These are phyloP conservation scores for Phodopus roborovskii DNA, from an alignment of 2,113 vertebrate genomes.

Conservation along the genomic window DNA sequence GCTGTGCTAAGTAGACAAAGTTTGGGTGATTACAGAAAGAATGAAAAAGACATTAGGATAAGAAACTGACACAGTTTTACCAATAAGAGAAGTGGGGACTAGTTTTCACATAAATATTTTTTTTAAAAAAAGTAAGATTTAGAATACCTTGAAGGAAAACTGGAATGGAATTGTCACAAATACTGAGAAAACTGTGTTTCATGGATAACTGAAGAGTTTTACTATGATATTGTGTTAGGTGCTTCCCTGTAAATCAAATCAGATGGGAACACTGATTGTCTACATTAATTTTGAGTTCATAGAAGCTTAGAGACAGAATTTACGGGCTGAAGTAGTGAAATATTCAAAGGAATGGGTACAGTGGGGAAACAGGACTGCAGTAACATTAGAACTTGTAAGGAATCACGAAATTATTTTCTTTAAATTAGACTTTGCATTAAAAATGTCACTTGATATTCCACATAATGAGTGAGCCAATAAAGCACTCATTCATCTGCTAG, in stretches of 20 bases:
- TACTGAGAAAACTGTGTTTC: neutral
- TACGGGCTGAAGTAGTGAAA: slow-evolving; percentile 1
- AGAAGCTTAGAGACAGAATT: neutral
- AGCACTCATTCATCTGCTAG: slow-evolving; percentile 45
- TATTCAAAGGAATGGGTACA: neutral
- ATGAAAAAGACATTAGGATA: neutral
- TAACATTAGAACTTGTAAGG: slow-evolving; percentile 29
- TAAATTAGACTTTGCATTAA: slow-evolving; percentile 61
- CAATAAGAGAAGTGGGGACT: neutral
- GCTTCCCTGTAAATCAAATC: neutral
- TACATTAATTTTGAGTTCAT: neutral
- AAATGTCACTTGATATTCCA: slow-evolving; percentile 48
- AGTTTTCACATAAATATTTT: neutral
- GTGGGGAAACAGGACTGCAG: neutral
- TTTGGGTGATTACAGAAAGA: neutral
- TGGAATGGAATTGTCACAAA: neutral
- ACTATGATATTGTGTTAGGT: neutral
- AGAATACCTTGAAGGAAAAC: neutral
- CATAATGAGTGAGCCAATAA: slow-evolving; percentile 36
- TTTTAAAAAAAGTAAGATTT: neutral
- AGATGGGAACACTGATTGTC: neutral
- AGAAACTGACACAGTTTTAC: neutral
- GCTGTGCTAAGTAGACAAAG: neutral
- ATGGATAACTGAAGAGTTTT: neutral
- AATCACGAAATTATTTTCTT: slow-evolving; percentile 36